Conservation (phyloP, 2,888 invertebrate species). For the Fissipunctia ypsillon region DNA sequence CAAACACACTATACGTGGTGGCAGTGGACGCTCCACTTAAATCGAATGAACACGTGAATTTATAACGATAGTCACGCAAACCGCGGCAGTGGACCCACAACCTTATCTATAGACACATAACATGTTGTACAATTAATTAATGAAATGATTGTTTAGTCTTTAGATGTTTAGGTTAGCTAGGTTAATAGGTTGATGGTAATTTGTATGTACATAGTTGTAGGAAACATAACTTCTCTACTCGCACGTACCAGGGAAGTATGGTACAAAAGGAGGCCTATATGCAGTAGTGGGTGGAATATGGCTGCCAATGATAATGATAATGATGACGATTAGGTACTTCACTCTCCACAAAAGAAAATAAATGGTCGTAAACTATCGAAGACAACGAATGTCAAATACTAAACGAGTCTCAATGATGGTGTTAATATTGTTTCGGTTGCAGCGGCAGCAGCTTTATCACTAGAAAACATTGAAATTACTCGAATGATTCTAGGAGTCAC, state of each 20-base stretch:
- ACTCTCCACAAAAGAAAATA: background rate
- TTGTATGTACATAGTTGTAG: conserved; percentile 5
- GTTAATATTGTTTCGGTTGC: background rate
- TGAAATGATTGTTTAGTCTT: conserved; percentile 33
- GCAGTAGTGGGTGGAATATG: background rate
- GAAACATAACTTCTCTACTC: background rate
- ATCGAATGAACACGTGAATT: conserved; percentile 23
- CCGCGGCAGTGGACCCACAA: background rate
- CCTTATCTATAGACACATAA: conserved; percentile 6
- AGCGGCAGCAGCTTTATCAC: background rate
- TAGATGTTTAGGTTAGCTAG: background rate
- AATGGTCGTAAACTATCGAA: background rate
- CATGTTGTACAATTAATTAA: conserved; percentile 16
- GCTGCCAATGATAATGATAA: too few species aligned
- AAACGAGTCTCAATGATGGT: background rate
- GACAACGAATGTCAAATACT: background rate
- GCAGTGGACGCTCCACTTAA: background rate
- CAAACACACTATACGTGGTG: background rate
- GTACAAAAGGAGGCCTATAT: background rate
- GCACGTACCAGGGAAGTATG: background rate
- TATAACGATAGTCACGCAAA: conserved; percentile 10
- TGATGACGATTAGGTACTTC: background rate
- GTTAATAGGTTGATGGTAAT: conserved; percentile 6
- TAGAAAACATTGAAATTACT: background rate
- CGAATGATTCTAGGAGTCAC: too few species aligned